Base-by-base conservation (phyloP, 2,888 invertebrate species). In the Trissonchulus sp. region DNA sequence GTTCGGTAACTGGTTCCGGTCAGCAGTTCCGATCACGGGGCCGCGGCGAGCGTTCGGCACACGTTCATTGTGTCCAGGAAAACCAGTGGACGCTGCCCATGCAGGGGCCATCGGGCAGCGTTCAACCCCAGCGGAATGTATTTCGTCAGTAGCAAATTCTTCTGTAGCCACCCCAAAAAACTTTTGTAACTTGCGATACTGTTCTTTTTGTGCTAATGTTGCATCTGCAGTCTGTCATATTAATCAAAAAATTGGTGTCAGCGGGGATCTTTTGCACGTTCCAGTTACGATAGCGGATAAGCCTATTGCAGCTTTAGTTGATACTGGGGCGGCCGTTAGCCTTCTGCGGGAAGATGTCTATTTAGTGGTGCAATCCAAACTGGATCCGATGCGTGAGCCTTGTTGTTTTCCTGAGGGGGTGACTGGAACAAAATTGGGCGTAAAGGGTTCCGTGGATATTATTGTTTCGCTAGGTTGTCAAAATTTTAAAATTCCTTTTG, bases 391-490 rank as follows among this genome's bases (percentile, higher is more conserved):
- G 48, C 48, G 23, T 8, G 48, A 48, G 48, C 48, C 48, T 48
- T 48, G 48, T 48, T 48, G 48, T 48, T 48, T 48, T 48, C 48
- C 48, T 48, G 23, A 48, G 48, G 48, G 48, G 48, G 48, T 48
- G 48, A 48, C 48, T 48, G 48, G 48, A 23, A 48, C 48, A 48
- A 48, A 48, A 15, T 48, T 48, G 48, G 48, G 48, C 23, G 48
- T 48, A 23, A 48, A 48, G 48, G 48, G 48, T 15, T 48, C 8
- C 23, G 48, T 48, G 48, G 48, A 48, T 48, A 48, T 48, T 48
- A 48, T 48, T 48, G 48, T 48, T 23, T 48, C 48, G 23, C 23
- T 48, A 48, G 48, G 48, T 15, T 23, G 48, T 48, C 48, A 48
- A 23, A 48, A 48, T 48, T 48, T 48, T 8, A 48, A 48, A 48